These are phyloP conservation scores for Catharus fuscescens DNA, from an alignment of 2,113 vertebrate genomes.

Conservation along the genomic window DNA sequence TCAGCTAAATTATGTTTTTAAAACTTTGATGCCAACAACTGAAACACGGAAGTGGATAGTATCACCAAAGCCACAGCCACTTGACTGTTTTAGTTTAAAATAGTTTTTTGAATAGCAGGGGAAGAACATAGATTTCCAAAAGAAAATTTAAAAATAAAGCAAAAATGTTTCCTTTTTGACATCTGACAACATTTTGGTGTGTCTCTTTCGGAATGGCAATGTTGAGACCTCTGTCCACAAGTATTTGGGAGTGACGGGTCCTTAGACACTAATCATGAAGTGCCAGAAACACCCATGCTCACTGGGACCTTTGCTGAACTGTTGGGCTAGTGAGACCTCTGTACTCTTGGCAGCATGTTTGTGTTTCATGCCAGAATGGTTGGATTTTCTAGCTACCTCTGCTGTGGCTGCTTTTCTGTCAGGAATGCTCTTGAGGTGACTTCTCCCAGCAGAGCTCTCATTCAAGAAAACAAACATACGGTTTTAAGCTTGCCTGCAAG, in stretches of 20 bases:
- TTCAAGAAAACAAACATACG: background rate
- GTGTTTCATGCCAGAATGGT: background rate
- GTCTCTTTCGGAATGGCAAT: background rate
- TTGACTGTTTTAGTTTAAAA: background rate
- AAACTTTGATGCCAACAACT: background rate
- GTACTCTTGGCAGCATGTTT: accelerated
- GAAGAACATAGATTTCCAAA: background rate
- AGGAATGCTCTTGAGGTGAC: background rate
- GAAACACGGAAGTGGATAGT: background rate
- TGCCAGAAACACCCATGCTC: background rate
- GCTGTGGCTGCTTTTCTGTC: background rate
- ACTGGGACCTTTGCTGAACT: background rate
- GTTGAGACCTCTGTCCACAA: background rate
- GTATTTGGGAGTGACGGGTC: background rate
- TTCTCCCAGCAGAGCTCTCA: background rate
- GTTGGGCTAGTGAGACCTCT: accelerated
- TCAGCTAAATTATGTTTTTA: background rate
- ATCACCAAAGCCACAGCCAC: background rate
- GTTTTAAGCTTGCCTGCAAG: background rate
- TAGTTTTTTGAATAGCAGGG: background rate
- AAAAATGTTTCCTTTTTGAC: background rate
- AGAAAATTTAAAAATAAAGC: background rate
- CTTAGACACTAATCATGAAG: background rate
- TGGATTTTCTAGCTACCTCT: background rate
- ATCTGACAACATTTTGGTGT: background rate